phyloP scores from a whole-genome alignment of 2,797 vertebrate genomes.

The Varecia variegata region DNA sequence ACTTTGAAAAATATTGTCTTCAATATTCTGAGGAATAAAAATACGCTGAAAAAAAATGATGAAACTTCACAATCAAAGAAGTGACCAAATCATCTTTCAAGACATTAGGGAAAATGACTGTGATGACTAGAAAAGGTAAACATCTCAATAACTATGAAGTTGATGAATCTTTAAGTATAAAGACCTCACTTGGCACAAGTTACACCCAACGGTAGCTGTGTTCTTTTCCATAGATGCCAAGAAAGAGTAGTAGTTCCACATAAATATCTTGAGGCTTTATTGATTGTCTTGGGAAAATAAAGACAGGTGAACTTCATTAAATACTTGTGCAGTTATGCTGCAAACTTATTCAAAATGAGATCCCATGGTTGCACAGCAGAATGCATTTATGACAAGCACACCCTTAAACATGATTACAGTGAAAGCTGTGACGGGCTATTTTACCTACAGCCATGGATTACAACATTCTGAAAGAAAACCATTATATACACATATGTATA shows the following conservation, averaged over 20 bases:
- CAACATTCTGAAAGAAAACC: neutral
- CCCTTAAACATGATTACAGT: neutral
- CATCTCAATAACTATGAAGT: neutral
- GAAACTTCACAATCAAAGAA: neutral
- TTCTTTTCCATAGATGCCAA: neutral
- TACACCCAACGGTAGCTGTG: accelerated
- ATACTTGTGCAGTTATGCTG: neutral
- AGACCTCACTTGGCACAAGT: neutral
- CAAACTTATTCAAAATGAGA: neutral
- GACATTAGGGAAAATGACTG: neutral
- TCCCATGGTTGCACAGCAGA: neutral
- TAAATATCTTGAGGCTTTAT: neutral
- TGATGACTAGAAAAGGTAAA: neutral
- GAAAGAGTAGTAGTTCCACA: neutral
- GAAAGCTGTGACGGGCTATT: neutral
- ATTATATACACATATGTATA: accelerated
- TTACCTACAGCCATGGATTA: neutral
- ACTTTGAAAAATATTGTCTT: neutral
- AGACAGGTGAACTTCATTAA: neutral
- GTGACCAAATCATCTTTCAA: neutral
- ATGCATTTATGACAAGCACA: neutral
- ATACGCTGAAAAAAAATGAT: neutral
- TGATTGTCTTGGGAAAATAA: neutral
- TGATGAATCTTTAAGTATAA: neutral
- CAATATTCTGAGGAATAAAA: neutral